phyloP scores from a whole-genome alignment of 2,113 vertebrate species.

The Brachirus orientalis region DNA sequence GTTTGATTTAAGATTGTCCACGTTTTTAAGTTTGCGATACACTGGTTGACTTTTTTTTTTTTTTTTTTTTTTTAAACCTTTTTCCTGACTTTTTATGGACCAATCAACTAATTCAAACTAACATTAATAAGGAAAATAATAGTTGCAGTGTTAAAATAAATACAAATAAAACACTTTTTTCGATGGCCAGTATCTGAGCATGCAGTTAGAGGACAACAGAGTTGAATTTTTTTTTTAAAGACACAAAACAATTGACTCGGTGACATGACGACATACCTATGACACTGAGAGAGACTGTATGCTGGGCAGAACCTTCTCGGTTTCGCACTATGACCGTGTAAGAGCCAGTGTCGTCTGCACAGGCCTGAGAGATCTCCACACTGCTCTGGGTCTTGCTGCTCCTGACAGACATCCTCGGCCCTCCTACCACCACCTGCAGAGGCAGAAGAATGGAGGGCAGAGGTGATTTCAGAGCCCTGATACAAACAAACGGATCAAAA shows the following conservation, averaged over 20 bases:
- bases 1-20: too few relatives aligned
- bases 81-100: too few relatives aligned
- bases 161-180: too few relatives aligned
- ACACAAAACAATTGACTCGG: neutral
- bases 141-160: too few relatives aligned
- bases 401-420: constrained; percentile 50
- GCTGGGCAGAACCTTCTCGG: constrained; percentile 68
- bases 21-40: too few relatives aligned
- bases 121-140: too few relatives aligned
- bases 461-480: neutral
- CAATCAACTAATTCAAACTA: too few relatives aligned
- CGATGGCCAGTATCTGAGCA: too few relatives aligned
- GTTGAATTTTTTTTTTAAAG: neutral
- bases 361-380: constrained; percentile 66
- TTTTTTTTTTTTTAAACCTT: too few relatives aligned
- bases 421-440: constrained; percentile 61
- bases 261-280: constrained; percentile 62
- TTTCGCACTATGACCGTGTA: constrained; percentile 77
- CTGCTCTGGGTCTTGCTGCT: constrained; percentile 56
- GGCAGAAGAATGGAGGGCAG: neutral
- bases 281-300: constrained; percentile 76
- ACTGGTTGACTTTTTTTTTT: too few relatives aligned
- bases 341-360: constrained; percentile 70
- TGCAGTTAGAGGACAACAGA: neutral
- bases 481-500: neutral